phyloP scores from a whole-genome alignment of 1,140 invertebrate genomes.

The Lordiphosa collinella region DNA sequence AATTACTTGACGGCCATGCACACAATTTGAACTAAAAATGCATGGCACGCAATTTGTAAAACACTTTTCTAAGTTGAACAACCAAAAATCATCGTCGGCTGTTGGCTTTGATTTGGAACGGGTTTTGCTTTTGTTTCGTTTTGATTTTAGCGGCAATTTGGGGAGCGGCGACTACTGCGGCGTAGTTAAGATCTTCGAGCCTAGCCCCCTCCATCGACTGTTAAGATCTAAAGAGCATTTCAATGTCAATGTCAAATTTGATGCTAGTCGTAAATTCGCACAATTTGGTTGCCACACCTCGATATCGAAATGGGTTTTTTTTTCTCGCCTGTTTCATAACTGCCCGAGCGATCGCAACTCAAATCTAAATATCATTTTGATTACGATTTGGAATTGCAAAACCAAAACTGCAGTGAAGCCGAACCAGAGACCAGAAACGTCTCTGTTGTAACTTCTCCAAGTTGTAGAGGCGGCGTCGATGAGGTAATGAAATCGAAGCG shows the following conservation, averaged over 20 bases:
- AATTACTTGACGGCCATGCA: slow-evolving; percentile 46
- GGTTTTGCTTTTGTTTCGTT: slow-evolving; percentile 18
- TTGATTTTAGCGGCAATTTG: slow-evolving; percentile 3
- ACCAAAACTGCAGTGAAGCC: slow-evolving; percentile 45
- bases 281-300: slow-evolving; percentile 24
- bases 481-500: slow-evolving; percentile 69
- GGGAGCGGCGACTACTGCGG: slow-evolving; percentile 41
- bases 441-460: slow-evolving; percentile 63
- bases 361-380: slow-evolving; percentile 43
- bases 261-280: slow-evolving; percentile 2
- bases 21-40: slow-evolving; percentile 45
- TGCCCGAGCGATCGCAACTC: slow-evolving; percentile 5
- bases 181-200: slow-evolving; percentile 42
- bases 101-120: slow-evolving; percentile 34
- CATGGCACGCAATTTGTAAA: slow-evolving; percentile 63
- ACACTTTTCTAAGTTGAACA: slow-evolving; percentile 50
- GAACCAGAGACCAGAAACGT: slow-evolving; percentile 31
- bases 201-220: slow-evolving; percentile 22
- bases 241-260: slow-evolving; percentile 70
- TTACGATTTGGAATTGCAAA: slow-evolving; percentile 37
- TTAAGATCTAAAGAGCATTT: slow-evolving; percentile 29
- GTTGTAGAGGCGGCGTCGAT: slow-evolving; percentile 63
- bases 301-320: slow-evolving; percentile 3
- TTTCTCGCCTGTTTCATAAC: slow-evolving; percentile 18
- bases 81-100: slow-evolving; percentile 43